phyloP scores from a whole-genome alignment of 30 jellyfish, hydroid and myxozoan species.

The Nemopilema nomurai region DNA sequence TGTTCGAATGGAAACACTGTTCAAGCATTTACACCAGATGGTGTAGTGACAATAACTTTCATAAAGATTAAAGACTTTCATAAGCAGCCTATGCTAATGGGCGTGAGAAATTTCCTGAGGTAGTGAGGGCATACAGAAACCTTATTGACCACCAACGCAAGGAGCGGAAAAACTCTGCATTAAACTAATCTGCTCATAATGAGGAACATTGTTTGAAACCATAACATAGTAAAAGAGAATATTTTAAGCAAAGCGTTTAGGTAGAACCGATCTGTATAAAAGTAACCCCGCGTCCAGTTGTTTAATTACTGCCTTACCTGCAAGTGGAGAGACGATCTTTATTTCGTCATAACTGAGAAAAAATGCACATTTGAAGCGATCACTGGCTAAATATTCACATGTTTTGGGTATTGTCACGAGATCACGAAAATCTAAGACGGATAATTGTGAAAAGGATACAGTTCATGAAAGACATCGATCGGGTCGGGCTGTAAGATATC shows the following conservation, averaged over 20 bases:
- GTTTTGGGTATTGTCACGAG: slow-evolving; percentile 4
- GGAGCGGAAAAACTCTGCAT: not conserved
- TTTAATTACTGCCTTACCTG: too few relatives aligned
- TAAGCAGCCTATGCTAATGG: not conserved
- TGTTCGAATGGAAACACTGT: not conserved
- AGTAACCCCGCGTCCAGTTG: too few relatives aligned
- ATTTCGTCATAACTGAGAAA: too few relatives aligned
- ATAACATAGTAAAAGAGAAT: not conserved
- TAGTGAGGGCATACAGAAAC: not conserved
- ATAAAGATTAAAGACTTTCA: not conserved
- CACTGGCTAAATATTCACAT: not conserved
- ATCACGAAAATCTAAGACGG: slow-evolving; percentile 1
- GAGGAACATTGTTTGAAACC: not conserved
- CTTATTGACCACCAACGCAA: not conserved
- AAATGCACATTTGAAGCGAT: not conserved
- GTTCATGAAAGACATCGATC: slow-evolving; percentile 84
- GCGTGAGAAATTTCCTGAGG: not conserved
- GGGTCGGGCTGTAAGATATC: slow-evolving; percentile 99
- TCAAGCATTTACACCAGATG: not conserved
- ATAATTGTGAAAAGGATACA: slow-evolving; percentile 80
- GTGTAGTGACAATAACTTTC: not conserved
- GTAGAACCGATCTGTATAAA: too few relatives aligned
- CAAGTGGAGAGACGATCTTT: too few relatives aligned
- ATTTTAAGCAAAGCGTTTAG: too few relatives aligned
- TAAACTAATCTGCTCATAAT: not conserved